Evolutionary conservation across 1,140 invertebrate genomes (phyloP), one percentile per base, ranked within the genome.

Genomic region (Coenobita brevimanus): DNA sequence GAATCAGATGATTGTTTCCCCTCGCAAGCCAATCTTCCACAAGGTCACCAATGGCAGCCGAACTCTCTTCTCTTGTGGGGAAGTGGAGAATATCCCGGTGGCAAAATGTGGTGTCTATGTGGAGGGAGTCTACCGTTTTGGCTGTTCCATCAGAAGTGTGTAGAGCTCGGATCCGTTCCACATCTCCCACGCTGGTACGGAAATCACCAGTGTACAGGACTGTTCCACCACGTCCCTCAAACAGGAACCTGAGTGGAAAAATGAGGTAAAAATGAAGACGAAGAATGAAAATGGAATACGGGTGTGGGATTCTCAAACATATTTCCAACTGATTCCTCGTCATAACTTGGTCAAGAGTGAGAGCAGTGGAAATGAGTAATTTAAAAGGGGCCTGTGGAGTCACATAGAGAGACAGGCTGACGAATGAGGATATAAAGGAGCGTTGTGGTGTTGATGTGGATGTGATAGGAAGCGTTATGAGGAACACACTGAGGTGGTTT

Each of bases 61-160:
- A 89, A 91, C 94, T 94, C 27, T 94, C 93, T 41, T 92, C 92
- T 73, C 95, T 92, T 88, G 92, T 93, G 0, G 95, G 95, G 87
- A 96, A 95, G 64, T 91, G 85, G 1, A 90, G 80, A 89, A 94
- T 95, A 1, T 91, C 57, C 54, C 92, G 80, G 73, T 92, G 90
- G 33, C 95, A 93, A 91, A 96, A 96, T 1, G 95, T 96, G 21
- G 95, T 95, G 91, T 96, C 96, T 8, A 96, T 92, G 91, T 96
- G 96, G 54, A 96, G 91, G 67, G 93, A 93, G 88, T 95, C 93
- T 43, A 96, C 93, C 24, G 90, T 91, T 91, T 94, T 95, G 0
- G 94, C 92, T 13, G 90, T 88, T 36, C 92, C 92, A 75, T 92
- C 90, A 2, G 24, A 79, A 84, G 93, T 91, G 91, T 95, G 94